A percentile compares a stretch with the other conserved stretches of the same genome.
Evolutionary conservation across 2,113 vertebrate genomes (phyloP).

Genomic region (Cryptomyrus ogoouensis): DNA sequence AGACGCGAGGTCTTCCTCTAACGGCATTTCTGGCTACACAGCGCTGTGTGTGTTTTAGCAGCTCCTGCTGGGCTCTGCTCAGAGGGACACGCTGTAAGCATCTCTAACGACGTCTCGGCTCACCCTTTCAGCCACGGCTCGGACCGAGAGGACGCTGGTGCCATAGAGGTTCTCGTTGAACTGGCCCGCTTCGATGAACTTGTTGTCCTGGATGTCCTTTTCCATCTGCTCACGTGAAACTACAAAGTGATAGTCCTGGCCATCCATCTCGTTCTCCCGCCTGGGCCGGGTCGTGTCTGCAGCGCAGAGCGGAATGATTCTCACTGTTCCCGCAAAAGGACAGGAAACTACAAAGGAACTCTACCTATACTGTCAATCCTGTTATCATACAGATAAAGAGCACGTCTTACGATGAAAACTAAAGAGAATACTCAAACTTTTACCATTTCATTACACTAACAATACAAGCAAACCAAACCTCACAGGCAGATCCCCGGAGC

Average conservation of each 20-base stretch:
- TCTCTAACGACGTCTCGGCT: slow-evolving; percentile 22
- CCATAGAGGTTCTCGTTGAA: slow-evolving; percentile 98
- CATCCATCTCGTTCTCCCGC: slow-evolving; percentile 89
- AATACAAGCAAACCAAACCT: neutral
- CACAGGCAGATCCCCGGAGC: neutral
- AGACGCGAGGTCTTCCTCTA: neutral
- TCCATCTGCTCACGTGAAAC: slow-evolving; percentile 93
- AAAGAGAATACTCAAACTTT: neutral
- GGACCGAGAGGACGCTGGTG: slow-evolving; percentile 93
- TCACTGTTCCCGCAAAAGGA: neutral
- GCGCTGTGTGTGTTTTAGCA: neutral
- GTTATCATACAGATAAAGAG: neutral
- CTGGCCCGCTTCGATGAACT: slow-evolving; percentile 96
- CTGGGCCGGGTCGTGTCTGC: slow-evolving; percentile 90
- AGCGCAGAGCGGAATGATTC: neutral
- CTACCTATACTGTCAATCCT: neutral
- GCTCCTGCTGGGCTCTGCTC: neutral
- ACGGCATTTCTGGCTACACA: neutral
- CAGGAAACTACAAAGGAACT: neutral
- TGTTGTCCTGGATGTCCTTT: slow-evolving; percentile 98
- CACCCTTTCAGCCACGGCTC: slow-evolving; percentile 93
- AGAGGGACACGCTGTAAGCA: too few species aligned
- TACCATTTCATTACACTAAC: neutral
- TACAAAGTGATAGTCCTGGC: slow-evolving; percentile 96
- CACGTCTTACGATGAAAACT: neutral